phyloP scores from a whole-genome alignment of 1,140 invertebrate species.

The Bursaphelenchus mucronatus region DNA sequence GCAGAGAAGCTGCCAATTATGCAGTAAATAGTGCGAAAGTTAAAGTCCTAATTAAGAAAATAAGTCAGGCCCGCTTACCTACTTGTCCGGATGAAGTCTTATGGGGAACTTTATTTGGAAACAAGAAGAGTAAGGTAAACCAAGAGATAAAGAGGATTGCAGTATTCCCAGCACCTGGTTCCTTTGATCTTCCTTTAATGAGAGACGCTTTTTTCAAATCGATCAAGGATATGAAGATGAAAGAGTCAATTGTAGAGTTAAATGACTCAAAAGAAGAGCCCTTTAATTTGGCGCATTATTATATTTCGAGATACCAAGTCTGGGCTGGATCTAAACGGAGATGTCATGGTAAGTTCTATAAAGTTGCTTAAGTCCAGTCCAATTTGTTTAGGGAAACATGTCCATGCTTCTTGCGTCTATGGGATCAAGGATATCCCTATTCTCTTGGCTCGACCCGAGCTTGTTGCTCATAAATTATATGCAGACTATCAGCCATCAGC shows the following conservation, averaged over 20 bases:
- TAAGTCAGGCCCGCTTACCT: slow-evolving; percentile 2
- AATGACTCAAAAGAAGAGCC: slow-evolving; percentile 7
- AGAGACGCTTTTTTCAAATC: slow-evolving; percentile 1
- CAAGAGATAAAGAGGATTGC: not conserved
- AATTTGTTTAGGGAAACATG: slow-evolving; percentile 20
- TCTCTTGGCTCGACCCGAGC: slow-evolving; percentile 19
- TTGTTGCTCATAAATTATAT: slow-evolving; percentile 23
- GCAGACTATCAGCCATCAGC: slow-evolving; percentile 27
- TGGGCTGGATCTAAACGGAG: slow-evolving; percentile 17
- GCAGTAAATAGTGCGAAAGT: slow-evolving; percentile 16
- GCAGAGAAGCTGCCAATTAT: slow-evolving; percentile 34
- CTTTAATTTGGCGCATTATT: slow-evolving; percentile 8
- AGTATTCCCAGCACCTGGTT: not conserved
- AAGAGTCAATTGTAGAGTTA: not conserved
- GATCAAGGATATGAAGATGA: not conserved
- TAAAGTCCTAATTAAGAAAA: slow-evolving; percentile 16
- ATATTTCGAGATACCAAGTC: slow-evolving; percentile 13
- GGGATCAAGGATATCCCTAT: slow-evolving; percentile 7
- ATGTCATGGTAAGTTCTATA: slow-evolving; percentile 9
- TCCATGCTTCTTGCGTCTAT: slow-evolving; percentile 19
- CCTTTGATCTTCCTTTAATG: not conserved
- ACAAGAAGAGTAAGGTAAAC: not conserved
- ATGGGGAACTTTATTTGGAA: slow-evolving; percentile 18
- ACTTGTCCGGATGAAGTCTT: not conserved
- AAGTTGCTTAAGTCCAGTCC: slow-evolving; percentile 4